A percentile compares a stretch with the other conserved stretches of the same genome.
Conservation (phyloP, 2,888 invertebrate genomes). For the Mystacides longicornis region DNA sequence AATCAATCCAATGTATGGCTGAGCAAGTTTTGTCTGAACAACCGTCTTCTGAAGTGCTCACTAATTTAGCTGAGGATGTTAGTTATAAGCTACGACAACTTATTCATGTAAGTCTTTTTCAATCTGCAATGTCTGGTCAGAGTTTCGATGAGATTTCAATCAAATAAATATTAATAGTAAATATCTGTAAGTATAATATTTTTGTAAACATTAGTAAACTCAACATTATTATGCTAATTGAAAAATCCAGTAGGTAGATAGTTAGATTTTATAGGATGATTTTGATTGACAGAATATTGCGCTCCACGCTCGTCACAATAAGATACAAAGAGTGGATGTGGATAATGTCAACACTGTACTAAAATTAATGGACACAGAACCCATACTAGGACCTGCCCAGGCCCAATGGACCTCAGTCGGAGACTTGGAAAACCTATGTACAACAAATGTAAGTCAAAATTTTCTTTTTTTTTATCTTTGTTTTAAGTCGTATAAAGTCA, state of each 20-base stretch:
- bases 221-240: too few relatives aligned
- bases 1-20: conserved; percentile 43
- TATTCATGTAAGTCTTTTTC: conserved; percentile 45
- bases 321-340: conserved; percentile 40
- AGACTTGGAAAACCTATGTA: conserved; percentile 39
- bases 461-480: too few relatives aligned
- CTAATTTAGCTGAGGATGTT: conserved; percentile 46
- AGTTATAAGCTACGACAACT: conserved; percentile 46
- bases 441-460: conserved; percentile 36
- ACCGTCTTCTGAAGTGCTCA: conserved; percentile 39
- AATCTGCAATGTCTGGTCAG: too few relatives aligned
- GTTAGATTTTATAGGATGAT: background rate
- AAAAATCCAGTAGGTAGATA: too few relatives aligned
- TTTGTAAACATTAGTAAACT: too few relatives aligned
- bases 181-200: too few relatives aligned
- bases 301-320: conserved; percentile 44
- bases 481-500: too few relatives aligned
- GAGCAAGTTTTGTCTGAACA: conserved; percentile 40
- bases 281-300: conserved; percentile 40
- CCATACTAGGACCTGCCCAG: conserved; percentile 36
- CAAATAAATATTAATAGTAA: too few relatives aligned
- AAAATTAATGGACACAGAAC: conserved; percentile 39
- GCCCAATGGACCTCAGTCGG: conserved; percentile 36
- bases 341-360: conserved; percentile 42
- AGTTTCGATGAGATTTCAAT: too few relatives aligned